phyloP scores from a whole-genome alignment of 2,113 vertebrate species.

The Scatophagus argus region DNA sequence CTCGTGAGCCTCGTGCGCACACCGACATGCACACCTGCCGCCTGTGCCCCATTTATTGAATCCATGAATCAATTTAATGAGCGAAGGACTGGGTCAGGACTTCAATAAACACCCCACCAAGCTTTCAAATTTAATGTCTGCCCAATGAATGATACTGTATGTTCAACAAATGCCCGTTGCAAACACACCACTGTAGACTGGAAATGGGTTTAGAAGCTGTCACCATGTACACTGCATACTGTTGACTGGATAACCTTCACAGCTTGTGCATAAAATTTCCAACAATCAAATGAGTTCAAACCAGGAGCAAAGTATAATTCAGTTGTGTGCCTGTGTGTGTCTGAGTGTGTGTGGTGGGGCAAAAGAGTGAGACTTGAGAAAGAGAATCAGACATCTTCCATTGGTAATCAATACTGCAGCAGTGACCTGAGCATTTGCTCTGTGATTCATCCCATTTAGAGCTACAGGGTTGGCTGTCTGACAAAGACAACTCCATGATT shows the following conservation, averaged over 20 bases:
- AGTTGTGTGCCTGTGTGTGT: conserved; percentile 8
- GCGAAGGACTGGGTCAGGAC: conserved; percentile 76
- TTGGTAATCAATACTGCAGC: conserved; percentile 84
- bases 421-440: conserved; percentile 77
- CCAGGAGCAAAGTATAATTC: conserved; percentile 16
- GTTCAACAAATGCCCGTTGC: conserved; percentile 47
- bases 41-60: conserved; percentile 80
- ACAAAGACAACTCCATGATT: conserved; percentile 73
- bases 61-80: conserved; percentile 87
- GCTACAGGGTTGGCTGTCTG: conserved; percentile 63
- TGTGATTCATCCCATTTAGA: conserved; percentile 79
- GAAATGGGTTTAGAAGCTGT: conserved; percentile 32
- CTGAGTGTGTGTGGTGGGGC: conserved; percentile 24
- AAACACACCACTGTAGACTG: conserved; percentile 46
- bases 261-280: conserved; percentile 36
- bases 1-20: conserved; percentile 51
- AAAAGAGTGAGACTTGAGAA: conserved; percentile 65
- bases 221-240: not conserved
- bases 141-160: conserved; percentile 68
- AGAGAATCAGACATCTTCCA: conserved; percentile 75
- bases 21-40: conserved; percentile 75
- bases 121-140: conserved; percentile 68
- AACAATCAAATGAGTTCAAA: conserved; percentile 25
- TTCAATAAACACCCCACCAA: conserved; percentile 82
- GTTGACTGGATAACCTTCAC: conserved; percentile 19